A percentile compares a stretch with the other conserved stretches of the same genome.
Conservation (phyloP, 2,888 invertebrate genomes). For the Parelbella ahira region DNA sequence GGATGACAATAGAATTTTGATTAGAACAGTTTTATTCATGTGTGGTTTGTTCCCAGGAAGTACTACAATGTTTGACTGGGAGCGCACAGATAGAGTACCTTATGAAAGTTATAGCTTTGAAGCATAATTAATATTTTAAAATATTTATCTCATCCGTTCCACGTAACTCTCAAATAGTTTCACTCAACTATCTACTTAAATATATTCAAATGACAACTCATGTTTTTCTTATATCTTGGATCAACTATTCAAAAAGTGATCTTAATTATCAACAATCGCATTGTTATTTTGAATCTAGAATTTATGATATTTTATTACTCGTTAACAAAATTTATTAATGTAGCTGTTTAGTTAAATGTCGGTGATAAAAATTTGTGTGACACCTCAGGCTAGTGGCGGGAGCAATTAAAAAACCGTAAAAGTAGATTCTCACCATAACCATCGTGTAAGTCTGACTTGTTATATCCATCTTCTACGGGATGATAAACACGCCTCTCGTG, state of each 20-base stretch:
- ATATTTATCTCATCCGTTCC: constrained; percentile 58
- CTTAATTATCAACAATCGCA: too few relatives aligned
- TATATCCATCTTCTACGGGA: constrained; percentile 49
- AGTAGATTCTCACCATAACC: constrained; percentile 67
- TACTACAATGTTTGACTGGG: constrained; percentile 50
- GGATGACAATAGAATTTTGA: constrained; percentile 59
- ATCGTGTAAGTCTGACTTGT: constrained; percentile 60
- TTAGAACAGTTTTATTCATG: constrained; percentile 56
- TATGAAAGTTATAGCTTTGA: constrained; percentile 49
- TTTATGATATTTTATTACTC: neutral
- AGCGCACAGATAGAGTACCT: constrained; percentile 46
- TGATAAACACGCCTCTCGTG: constrained; percentile 74
- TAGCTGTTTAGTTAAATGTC: constrained; percentile 1
- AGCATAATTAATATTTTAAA: constrained; percentile 73
- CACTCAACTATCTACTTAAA: too few relatives aligned
- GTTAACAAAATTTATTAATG: constrained; percentile 1
- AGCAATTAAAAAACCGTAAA: constrained; percentile 71
- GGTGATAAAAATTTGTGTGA: constrained; percentile 12
- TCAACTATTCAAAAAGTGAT: too few relatives aligned
- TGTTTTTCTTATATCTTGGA: too few relatives aligned
- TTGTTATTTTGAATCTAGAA: too few relatives aligned
- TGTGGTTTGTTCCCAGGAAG: constrained; percentile 54
- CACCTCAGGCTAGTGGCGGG: constrained; percentile 38
- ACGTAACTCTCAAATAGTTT: too few relatives aligned
- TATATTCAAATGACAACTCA: too few relatives aligned